Evolutionary conservation across 2,888 invertebrate species (phyloP).

Genomic region (Palloptera scutellata): DNA sequence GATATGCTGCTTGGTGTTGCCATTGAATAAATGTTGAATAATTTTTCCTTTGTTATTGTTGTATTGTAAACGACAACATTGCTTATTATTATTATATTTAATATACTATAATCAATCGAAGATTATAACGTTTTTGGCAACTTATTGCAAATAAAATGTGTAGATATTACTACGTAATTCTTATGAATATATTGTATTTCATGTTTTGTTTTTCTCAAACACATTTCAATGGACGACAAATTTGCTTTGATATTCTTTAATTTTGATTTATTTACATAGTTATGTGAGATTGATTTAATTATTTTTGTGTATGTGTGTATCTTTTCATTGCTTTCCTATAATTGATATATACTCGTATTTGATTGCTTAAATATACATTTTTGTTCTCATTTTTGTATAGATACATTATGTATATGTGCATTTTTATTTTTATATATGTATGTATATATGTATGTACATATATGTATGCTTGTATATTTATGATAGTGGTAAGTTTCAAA

Average conservation of each 20-base stretch:
- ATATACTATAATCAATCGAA: background rate
- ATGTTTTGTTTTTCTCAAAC: background rate
- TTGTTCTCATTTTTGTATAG: no score
- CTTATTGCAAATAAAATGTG: background rate
- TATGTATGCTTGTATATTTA: background rate
- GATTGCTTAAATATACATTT: no score
- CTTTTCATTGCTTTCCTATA: no score
- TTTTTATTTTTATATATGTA: background rate
- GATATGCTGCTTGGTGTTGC: background rate
- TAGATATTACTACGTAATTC: background rate
- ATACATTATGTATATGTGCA: no score
- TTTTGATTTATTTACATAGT: background rate
- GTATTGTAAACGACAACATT: no score
- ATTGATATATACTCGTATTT: no score
- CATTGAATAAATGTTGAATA: no score
- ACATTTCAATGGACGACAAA: slow-evolving; percentile 3
- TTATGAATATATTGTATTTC: background rate
- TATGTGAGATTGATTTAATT: background rate
- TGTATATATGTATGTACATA: slow-evolving; percentile 1
- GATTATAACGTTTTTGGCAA: slow-evolving; percentile 2
- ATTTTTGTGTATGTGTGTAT: background rate
- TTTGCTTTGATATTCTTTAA: background rate
- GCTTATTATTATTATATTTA: no score
- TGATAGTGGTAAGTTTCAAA: no score
- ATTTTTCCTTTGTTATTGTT: no score